A percentile compares a stretch with the other conserved stretches of the same genome.
Evolutionary conservation across 2,797 vertebrate species (phyloP).

Genomic region (Parambassis ranga): DNA sequence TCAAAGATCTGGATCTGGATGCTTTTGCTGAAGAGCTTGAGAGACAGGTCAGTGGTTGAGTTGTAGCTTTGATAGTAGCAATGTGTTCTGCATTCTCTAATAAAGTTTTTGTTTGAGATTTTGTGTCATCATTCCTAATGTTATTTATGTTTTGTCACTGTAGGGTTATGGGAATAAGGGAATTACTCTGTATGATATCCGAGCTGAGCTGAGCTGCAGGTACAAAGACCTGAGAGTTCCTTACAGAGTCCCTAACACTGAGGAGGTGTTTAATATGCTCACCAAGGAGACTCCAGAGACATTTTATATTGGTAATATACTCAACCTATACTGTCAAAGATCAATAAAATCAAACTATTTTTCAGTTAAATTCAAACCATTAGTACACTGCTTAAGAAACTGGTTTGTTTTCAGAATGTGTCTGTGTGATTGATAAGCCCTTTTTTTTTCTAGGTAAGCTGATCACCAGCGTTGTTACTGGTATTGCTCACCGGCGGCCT

Average conservation of each 20-base stretch:
- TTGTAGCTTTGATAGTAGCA: neutral
- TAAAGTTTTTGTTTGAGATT: too few relatives aligned
- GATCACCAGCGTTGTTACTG: conserved; percentile 94
- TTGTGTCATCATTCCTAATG: too few relatives aligned
- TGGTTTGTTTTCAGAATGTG: neutral
- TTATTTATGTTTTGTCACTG: neutral
- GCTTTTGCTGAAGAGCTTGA: conserved; percentile 99
- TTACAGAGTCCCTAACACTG: conserved; percentile 93
- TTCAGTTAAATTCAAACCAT: neutral
- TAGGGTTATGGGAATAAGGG: conserved; percentile 99
- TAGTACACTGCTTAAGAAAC: neutral
- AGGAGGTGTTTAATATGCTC: conserved; percentile 97
- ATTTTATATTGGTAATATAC: conserved; percentile 93
- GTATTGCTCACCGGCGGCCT: conserved; percentile 95
- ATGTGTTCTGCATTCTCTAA: neutral
- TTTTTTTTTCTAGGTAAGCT: conserved; percentile 84
- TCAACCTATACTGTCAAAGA: neutral
- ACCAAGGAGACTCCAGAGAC: conserved; percentile 99
- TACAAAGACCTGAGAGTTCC: conserved; percentile 96
- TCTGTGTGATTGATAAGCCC: neutral
- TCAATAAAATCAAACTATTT: neutral
- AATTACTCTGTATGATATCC: conserved; percentile 97
- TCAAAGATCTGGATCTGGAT: conserved; percentile 97
- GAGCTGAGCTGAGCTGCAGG: conserved; percentile 95
- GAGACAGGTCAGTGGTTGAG: conserved; percentile 85